Percentiles rank a stretch among this genome's conserved stretches.
phyloP scores from a whole-genome alignment of 2,113 vertebrate species.

The Sitta europaea region DNA sequence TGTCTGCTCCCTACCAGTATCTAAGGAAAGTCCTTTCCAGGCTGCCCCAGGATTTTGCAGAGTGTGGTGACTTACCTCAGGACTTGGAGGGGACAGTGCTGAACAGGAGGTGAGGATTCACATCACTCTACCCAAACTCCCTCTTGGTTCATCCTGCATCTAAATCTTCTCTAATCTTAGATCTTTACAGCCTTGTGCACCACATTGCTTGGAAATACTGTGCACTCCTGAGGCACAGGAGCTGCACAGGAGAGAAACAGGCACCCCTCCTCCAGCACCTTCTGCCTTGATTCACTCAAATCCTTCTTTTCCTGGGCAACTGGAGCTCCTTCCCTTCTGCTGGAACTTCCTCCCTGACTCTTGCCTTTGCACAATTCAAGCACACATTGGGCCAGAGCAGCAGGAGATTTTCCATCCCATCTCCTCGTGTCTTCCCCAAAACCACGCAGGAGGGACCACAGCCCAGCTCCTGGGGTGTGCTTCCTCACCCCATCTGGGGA shows the following conservation, averaged over 20 bases:
- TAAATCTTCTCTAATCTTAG: neutral
- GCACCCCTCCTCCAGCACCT: neutral
- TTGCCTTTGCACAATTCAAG: no score
- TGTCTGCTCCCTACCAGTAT: neutral
- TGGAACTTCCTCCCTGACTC: no score
- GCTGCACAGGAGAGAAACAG: rapidly evolving
- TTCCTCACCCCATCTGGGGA: no score
- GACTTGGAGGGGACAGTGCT: neutral
- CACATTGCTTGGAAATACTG: neutral
- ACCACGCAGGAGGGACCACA: no score
- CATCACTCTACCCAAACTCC: neutral
- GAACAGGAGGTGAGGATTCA: neutral
- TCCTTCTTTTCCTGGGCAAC: no score
- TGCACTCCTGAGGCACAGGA: neutral
- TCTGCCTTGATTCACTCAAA: neutral
- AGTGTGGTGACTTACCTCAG: rapidly evolving
- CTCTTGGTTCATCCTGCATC: neutral
- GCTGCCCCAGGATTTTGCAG: neutral
- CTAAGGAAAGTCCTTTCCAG: neutral
- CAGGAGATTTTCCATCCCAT: no score
- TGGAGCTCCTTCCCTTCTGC: no score
- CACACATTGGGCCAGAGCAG: no score
- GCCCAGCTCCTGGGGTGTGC: no score
- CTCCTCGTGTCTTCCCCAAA: no score
- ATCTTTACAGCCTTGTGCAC: neutral